Evolutionary conservation across 1,140 invertebrate species (phyloP), one percentile per base, ranked within the genome.

Genomic region (Caligus rogercresseyi): DNA sequence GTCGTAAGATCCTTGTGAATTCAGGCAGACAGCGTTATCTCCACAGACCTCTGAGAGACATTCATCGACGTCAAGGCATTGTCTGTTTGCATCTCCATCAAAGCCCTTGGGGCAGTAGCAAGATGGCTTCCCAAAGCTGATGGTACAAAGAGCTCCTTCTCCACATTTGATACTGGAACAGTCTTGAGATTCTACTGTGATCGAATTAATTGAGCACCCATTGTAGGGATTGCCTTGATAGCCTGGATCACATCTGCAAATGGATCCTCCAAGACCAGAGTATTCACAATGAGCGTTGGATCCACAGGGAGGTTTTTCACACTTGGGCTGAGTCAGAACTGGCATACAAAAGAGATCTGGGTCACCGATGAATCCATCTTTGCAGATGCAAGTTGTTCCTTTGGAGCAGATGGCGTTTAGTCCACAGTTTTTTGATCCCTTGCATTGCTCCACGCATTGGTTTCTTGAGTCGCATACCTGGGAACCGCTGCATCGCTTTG

Each of bases 281-380:
- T 93, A 93, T 68, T 87, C 82, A 70, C 89, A 93, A 69, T 93
- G 88, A 13, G 87, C 85, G 72, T 89, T 87, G 20, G 77, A 68
- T 0, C 84, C 86, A 71, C 89, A 93, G 19, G 64, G 69, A n/a
- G 89, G 89, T 26, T 78, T 74, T n/a, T 72, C 89, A 93, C 20
- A 76, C 73, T 19, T 89, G 67, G 83, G 81, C 52, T 79, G 75
- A 66, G 87, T 78, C 11, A 87, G 87, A 70, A 43, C 31, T 7
- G 88, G 88, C 80, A 91, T 88, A 70, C 88, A 92, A 20, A 91
- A 76, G 7, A 89, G 74, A 69, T 89, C 83, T 0, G 88, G 87
- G 73, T 91, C 88, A 67, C 89, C 89, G 64, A 89, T 79, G 71
- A 90, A 90, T 69, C 84, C 86, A 1, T 83, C 80, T 71, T 89